Conservation (phyloP, 2,113 vertebrate species). For the Zosterops pallidus region DNA sequence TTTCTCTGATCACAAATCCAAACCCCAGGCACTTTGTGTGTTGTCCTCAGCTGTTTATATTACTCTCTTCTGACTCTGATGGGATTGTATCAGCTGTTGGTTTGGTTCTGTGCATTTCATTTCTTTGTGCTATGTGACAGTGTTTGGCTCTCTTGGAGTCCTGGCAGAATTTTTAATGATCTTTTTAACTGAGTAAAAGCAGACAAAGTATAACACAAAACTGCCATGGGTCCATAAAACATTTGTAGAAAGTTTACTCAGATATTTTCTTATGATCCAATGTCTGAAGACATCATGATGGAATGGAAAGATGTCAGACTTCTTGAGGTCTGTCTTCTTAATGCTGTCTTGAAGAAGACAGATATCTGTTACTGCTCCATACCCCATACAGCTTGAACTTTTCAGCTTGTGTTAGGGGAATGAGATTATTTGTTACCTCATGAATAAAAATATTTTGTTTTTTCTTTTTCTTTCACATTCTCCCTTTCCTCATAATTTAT, state of each 20-base stretch:
- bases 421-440: constrained; percentile 1
- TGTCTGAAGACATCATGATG: neutral
- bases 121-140: neutral
- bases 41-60: constrained; percentile 21
- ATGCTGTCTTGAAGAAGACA: neutral
- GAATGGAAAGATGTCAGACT: constrained; percentile 6
- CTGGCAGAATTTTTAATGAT: constrained; percentile 9
- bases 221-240: constrained; percentile 6
- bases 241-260: neutral
- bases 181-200: neutral
- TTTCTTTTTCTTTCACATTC: neutral
- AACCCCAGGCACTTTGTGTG: neutral
- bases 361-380: neutral
- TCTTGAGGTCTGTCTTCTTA: neutral
- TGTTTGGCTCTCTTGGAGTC: constrained; percentile 7
- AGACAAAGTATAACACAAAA: constrained; percentile 5
- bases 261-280: neutral
- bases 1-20: neutral
- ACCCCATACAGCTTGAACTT: neutral
- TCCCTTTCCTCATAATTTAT: neutral
- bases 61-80: neutral
- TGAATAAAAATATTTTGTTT: neutral
- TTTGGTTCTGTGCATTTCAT: constrained; percentile 9
- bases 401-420: neutral
- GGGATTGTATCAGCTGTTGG: constrained; percentile 4